Percentiles rank a stretch among this genome's conserved stretches.
Conservation (phyloP, 2,113 vertebrate species). For the Perca schrenkii region DNA sequence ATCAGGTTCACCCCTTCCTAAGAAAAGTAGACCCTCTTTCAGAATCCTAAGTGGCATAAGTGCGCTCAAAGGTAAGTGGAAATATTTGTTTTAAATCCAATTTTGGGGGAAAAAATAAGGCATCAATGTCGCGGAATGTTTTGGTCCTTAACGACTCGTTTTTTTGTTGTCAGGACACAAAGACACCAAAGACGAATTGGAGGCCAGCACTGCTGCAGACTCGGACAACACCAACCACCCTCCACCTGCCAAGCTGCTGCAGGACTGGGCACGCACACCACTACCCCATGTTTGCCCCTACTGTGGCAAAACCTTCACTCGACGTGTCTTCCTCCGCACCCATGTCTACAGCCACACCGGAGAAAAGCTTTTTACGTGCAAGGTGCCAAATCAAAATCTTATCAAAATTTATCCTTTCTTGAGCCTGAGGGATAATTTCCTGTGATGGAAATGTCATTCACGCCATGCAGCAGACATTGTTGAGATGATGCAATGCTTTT, state of each 20-base stretch:
- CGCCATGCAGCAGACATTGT: slow-evolving; percentile 37
- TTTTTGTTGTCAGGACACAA: slow-evolving; percentile 59
- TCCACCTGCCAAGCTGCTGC: slow-evolving; percentile 84
- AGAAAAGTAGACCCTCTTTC: slow-evolving; percentile 64
- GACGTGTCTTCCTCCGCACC: slow-evolving; percentile 91
- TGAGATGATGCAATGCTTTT: slow-evolving; percentile 65
- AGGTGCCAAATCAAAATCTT: slow-evolving; percentile 61
- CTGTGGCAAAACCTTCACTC: slow-evolving; percentile 92
- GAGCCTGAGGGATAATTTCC: slow-evolving; percentile 23
- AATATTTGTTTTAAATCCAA: background rate
- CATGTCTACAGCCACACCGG: slow-evolving; percentile 93
- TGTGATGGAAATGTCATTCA: slow-evolving; percentile 52
- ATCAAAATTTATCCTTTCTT: slow-evolving; percentile 31
- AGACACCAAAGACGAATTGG: slow-evolving; percentile 56
- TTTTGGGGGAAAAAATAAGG: background rate
- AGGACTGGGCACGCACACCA: slow-evolving; percentile 83
- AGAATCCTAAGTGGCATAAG: slow-evolving; percentile 51
- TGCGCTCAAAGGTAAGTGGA: slow-evolving; percentile 59
- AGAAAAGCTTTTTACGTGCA: slow-evolving; percentile 91
- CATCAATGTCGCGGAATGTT: background rate
- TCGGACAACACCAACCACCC: slow-evolving; percentile 74
- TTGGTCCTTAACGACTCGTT: background rate
- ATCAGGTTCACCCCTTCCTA: slow-evolving; percentile 52
- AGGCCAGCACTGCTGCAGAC: slow-evolving; percentile 44
- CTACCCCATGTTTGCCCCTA: slow-evolving; percentile 91